Evolutionary conservation across 1,140 invertebrate species (phyloP).

Genomic region (Trypoxylus dichotomus): DNA sequence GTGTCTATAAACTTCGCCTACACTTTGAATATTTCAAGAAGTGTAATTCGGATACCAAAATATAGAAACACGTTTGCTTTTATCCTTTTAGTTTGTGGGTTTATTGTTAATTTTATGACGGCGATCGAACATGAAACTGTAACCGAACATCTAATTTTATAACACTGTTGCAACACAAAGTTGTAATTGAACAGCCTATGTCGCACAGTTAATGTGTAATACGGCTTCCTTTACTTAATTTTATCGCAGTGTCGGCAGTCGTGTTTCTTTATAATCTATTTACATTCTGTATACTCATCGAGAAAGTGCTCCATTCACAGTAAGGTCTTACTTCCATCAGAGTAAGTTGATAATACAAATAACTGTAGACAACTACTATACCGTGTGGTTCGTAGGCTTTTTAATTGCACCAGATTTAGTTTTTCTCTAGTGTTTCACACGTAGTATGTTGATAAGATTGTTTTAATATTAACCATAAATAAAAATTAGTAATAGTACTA

Average conservation of each 20-base stretch:
- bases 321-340: background rate
- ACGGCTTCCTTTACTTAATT: slow-evolving; percentile 1
- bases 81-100: background rate
- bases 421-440: too few species aligned
- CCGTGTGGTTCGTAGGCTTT: too few species aligned
- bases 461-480: too few species aligned
- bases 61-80: background rate
- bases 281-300: background rate
- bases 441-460: too few species aligned
- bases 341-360: background rate
- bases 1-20: background rate
- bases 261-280: background rate
- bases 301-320: background rate
- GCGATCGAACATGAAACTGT: background rate
- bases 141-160: background rate
- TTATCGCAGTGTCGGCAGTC: background rate
- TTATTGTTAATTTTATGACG: background rate
- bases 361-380: background rate
- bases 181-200: background rate
- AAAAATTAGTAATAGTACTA: too few species aligned
- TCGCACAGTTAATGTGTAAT: background rate
- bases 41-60: background rate
- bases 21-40: too few species aligned
- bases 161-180: background rate
- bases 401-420: too few species aligned